Base-by-base conservation (phyloP, 2,797 vertebrate species). In the Phoebastria nigripes region DNA sequence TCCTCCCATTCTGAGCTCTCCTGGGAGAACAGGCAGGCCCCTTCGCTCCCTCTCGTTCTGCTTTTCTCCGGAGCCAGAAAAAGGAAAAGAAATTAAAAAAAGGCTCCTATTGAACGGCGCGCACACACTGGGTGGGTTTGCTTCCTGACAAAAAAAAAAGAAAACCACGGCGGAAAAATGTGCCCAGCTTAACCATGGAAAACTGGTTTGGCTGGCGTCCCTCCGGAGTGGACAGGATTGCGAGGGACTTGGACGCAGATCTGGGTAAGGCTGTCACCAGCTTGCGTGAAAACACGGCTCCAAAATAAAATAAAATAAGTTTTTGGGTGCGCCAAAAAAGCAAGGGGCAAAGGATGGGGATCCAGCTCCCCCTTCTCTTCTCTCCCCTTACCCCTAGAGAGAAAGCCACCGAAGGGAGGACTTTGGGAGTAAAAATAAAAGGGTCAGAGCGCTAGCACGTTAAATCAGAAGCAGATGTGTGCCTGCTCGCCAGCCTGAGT, bases 401-500 rank as follows among this genome's bases (percentile, higher is more conserved):
- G 90, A 66, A 73, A 74, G 78, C 49, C 56, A 62, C 76, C 2
- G 5, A 66, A 8, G 4, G 76, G 77, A 96, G 78, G 90, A 80
- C 87, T 42, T 87, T 49, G 90, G 91, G 94, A 95, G 91, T 79
- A n/a, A 61, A 95, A 96, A 96, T 90, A 42, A 94, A 94, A 96
- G 93, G 96, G 90, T 96, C 86, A 81, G 93, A 94, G 96, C 46
- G 4, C 61, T 71, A 8, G 88, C 91, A 83, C n/a, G 47, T 79
- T 96, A 97, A 98, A 98, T 97, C 80, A 93, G 97, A 97, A 97
- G 94, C 98, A 98, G 97, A 98, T 97, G 98, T 89, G 92, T 91
- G 41, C 77, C 94, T 94, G 93, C 97, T 97, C 92, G 61, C 87
- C 89, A 47, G 97, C 95, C 97, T 98, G 98, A 98, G 97, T 98